These are phyloP conservation scores for Glyphotaelius pellucidus DNA, from an alignment of 2,888 invertebrate genomes.

Conservation along the genomic window DNA sequence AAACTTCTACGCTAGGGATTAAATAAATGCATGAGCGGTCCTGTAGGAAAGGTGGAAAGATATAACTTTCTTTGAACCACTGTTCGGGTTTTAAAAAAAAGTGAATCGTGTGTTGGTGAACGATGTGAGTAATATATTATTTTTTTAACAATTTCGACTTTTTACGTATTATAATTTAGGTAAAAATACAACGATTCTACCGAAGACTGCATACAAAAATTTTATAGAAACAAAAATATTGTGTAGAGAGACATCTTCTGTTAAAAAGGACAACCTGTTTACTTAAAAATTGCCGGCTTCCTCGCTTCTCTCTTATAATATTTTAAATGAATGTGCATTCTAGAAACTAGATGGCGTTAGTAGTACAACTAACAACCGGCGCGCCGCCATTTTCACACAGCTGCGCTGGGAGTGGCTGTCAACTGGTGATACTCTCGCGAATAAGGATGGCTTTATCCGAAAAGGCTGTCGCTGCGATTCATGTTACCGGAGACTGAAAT, in stretches of 20 bases:
- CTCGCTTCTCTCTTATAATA: neutral
- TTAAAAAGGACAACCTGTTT: neutral
- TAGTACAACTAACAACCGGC: slow-evolving; percentile 22
- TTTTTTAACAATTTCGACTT: too few relatives aligned
- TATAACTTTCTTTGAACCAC: too few relatives aligned
- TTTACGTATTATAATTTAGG: too few relatives aligned
- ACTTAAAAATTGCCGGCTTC: neutral
- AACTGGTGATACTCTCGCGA: slow-evolving; percentile 34
- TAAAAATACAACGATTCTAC: too few relatives aligned
- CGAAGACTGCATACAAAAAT: too few relatives aligned
- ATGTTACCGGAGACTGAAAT: neutral
- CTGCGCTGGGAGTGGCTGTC: slow-evolving; percentile 64
- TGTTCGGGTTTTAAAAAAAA: too few relatives aligned
- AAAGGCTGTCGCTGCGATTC: neutral
- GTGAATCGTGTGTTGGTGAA: too few relatives aligned
- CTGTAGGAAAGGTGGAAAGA: too few relatives aligned
- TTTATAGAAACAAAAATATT: neutral
- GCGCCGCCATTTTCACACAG: slow-evolving; percentile 54
- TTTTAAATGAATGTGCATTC: neutral
- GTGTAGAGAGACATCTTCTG: neutral
- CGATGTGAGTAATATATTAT: too few relatives aligned
- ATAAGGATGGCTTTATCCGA: neutral
- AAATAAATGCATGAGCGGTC: too few relatives aligned
- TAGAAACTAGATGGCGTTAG: slow-evolving; percentile 33
- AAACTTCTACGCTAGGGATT: too few relatives aligned